phyloP scores from a whole-genome alignment of 1,140 invertebrate species.

The Linepithema humile region DNA sequence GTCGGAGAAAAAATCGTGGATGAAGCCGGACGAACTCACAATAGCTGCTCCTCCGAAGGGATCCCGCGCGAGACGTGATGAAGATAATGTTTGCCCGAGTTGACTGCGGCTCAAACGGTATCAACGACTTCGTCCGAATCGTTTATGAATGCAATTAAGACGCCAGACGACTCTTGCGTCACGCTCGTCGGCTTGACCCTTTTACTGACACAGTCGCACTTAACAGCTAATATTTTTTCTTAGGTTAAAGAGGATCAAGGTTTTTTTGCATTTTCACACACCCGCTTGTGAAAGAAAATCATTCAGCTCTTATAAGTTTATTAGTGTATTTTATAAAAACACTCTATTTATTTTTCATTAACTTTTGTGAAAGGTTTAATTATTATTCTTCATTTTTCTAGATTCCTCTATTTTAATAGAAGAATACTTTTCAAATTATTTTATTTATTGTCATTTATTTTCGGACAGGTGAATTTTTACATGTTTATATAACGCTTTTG shows the following conservation, averaged over 20 bases:
- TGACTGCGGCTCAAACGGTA: constrained; percentile 46
- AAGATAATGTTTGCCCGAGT: constrained; percentile 50
- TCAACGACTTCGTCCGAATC: constrained; percentile 59
- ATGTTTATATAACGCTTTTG: background rate
- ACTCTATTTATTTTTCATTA: background rate
- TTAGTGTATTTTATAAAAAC: background rate
- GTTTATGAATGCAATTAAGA: constrained; percentile 78
- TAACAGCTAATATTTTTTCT: constrained; percentile 10
- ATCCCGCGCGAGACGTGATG: constrained; percentile 16
- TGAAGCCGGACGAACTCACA: constrained; percentile 50
- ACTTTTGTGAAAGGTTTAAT: background rate
- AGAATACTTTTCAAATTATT: background rate
- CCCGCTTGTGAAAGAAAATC: background rate
- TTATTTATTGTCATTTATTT: background rate
- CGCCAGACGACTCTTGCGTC: constrained; percentile 72
- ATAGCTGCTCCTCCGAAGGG: constrained; percentile 20
- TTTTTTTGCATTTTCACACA: background rate
- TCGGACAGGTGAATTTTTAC: background rate
- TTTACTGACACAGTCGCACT: constrained; percentile 49
- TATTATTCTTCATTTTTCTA: background rate
- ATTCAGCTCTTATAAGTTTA: background rate
- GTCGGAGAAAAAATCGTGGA: constrained; percentile 31
- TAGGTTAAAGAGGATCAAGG: background rate
- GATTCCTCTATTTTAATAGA: too few species aligned
- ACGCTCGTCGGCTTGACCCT: constrained; percentile 71